Conservation (phyloP, 2,113 vertebrate species). For the Tinamus guttatus region DNA sequence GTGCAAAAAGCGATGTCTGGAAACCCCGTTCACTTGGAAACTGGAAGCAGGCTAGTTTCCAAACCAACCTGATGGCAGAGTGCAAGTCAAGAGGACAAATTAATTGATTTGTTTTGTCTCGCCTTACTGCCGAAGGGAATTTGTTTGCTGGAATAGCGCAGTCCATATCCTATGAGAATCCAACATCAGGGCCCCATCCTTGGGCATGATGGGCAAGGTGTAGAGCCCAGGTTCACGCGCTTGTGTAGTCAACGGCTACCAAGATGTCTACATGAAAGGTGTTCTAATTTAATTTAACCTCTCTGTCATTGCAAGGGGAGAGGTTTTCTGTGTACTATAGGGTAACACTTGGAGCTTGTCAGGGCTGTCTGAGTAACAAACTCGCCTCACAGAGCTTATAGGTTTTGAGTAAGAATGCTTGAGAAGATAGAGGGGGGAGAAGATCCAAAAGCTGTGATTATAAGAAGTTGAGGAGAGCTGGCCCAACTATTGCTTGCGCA, state of each 20-base stretch:
- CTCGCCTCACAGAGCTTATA: background rate
- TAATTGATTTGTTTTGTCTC: background rate
- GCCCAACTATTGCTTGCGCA: background rate
- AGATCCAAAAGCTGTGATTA: background rate
- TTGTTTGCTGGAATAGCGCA: background rate
- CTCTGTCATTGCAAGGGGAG: background rate
- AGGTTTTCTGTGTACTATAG: background rate
- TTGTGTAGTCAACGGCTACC: background rate
- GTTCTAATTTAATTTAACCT: background rate
- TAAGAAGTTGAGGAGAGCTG: background rate
- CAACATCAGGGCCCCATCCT: background rate
- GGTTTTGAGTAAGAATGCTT: background rate
- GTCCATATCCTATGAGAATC: background rate
- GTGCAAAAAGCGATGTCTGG: background rate
- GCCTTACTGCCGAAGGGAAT: background rate
- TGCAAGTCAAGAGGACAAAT: background rate
- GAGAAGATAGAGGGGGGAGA: too few relatives aligned
- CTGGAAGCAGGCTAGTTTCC: background rate
- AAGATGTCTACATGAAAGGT: background rate
- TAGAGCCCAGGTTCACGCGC: background rate
- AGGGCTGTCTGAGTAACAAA: background rate
- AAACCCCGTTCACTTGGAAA: background rate
- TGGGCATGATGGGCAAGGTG: background rate
- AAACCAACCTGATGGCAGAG: background rate
- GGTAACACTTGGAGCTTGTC: background rate